phyloP scores from a whole-genome alignment of 2,888 invertebrate species.

The Pyrocoelia pectoralis region DNA sequence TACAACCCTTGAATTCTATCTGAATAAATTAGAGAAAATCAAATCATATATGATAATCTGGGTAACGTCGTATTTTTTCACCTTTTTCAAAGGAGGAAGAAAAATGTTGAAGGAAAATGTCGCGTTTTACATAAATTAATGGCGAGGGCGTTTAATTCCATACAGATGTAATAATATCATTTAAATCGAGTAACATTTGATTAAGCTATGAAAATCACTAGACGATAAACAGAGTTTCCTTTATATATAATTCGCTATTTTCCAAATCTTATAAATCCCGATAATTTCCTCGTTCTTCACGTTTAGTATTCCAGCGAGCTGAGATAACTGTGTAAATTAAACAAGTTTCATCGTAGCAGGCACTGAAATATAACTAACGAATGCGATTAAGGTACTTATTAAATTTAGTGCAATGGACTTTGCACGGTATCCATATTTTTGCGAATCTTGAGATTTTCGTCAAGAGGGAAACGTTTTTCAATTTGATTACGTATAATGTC shows the following conservation, averaged over 20 bases:
- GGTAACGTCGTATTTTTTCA: conserved; percentile 33
- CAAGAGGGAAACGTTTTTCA: too few species aligned
- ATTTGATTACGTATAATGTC: too few species aligned
- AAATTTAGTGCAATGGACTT: conserved; percentile 24
- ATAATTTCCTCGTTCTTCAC: conserved; percentile 41
- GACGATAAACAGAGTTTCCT: conserved; percentile 25
- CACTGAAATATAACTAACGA: conserved; percentile 39
- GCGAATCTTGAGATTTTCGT: too few species aligned
- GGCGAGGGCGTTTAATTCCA: conserved; percentile 6
- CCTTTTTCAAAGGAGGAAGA: not conserved
- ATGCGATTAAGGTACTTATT: conserved; percentile 38
- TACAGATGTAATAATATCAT: conserved; percentile 5
- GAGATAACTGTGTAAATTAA: conserved; percentile 43
- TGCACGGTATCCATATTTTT: conserved; percentile 19
- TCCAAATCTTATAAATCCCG: conserved; percentile 41
- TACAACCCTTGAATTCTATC: conserved; percentile 20
- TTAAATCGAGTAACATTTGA: conserved; percentile 11
- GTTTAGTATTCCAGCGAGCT: conserved; percentile 37
- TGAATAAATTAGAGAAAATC: conserved; percentile 40
- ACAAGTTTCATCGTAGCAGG: conserved; percentile 38
- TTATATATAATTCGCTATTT: conserved; percentile 33
- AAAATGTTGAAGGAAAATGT: not conserved
- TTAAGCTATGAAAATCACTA: conserved; percentile 27
- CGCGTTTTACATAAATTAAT: not conserved
- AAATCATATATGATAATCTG: conserved; percentile 42